These are phyloP conservation scores for Acrocyrtus sp. DNA, from an alignment of 2,888 invertebrate genomes.

Conservation along the genomic window DNA sequence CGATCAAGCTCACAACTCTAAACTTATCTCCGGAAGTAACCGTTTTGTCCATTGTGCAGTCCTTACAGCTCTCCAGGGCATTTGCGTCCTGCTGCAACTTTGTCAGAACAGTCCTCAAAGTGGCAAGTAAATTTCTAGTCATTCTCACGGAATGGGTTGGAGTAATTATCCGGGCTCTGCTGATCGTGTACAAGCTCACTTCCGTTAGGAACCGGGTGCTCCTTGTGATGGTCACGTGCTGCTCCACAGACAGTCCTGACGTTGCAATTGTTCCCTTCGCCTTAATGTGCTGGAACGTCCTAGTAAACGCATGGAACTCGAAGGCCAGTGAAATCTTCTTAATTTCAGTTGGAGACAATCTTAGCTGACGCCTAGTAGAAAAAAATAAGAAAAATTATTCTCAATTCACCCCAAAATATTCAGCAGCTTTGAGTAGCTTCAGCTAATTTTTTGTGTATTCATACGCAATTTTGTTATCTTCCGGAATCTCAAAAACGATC, in stretches of 20 bases:
- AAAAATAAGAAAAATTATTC: no score
- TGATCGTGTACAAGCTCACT: constrained; percentile 19
- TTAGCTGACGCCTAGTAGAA: background rate
- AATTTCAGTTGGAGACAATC: constrained; percentile 10
- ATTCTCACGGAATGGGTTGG: constrained; percentile 27
- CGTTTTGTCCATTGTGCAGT: constrained; percentile 12
- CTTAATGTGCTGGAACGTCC: constrained; percentile 26
- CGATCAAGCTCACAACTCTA: constrained; percentile 14
- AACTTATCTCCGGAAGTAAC: constrained; percentile 24
- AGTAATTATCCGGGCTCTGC: background rate
- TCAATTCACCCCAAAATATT: no score
- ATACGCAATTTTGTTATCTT: constrained; percentile 1
- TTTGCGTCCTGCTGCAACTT: constrained; percentile 29
- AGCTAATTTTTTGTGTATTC: no score
- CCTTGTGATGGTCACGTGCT: no score
- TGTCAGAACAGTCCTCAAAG: constrained; percentile 26
- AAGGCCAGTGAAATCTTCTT: constrained; percentile 17
- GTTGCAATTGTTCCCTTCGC: no score
- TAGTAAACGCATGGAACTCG: constrained; percentile 25
- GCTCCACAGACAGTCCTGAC: no score
- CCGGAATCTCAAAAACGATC: constrained; percentile 3
- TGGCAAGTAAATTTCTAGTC: constrained; percentile 32
- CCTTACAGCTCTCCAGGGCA: background rate
- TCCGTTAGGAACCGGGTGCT: constrained; percentile 33
- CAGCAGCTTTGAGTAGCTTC: no score